phyloP scores from a whole-genome alignment of 2,888 invertebrate species.

The Agonopterix heracliana region DNA sequence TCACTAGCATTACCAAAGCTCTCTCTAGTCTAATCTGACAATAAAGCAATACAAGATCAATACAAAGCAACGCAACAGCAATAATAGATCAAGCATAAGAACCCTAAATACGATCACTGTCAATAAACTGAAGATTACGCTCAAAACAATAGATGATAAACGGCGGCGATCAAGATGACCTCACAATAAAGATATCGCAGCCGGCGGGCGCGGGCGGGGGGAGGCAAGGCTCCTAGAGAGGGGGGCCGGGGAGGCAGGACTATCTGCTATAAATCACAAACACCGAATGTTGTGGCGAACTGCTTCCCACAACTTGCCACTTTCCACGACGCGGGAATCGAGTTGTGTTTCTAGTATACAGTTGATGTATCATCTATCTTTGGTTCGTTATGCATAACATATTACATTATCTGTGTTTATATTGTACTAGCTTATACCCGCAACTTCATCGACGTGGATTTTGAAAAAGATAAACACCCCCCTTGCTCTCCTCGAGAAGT shows the following conservation, averaged over 20 bases:
- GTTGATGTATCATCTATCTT: not conserved
- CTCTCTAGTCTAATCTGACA: too few species aligned
- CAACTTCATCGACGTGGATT: too few species aligned
- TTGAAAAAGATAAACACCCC: too few species aligned
- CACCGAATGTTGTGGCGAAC: not conserved
- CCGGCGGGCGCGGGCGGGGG: not conserved
- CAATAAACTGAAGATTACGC: not conserved
- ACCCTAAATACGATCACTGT: not conserved
- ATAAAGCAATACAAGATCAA: too few species aligned
- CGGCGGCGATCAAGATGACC: not conserved
- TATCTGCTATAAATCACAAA: conserved; percentile 1
- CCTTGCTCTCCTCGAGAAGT: too few species aligned
- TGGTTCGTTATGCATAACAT: not conserved
- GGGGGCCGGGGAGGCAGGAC: not conserved
- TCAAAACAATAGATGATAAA: not conserved
- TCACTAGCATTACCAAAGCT: too few species aligned
- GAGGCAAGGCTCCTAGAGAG: not conserved
- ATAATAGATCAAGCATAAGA: not conserved
- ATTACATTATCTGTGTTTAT: too few species aligned
- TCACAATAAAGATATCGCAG: not conserved
- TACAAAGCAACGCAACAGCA: not conserved
- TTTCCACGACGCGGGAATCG: not conserved
- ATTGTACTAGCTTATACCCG: too few species aligned
- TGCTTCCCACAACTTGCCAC: not conserved
- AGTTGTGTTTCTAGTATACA: not conserved